Base-by-base conservation (phyloP, 2,888 invertebrate genomes). In the Corbicula japonica region DNA sequence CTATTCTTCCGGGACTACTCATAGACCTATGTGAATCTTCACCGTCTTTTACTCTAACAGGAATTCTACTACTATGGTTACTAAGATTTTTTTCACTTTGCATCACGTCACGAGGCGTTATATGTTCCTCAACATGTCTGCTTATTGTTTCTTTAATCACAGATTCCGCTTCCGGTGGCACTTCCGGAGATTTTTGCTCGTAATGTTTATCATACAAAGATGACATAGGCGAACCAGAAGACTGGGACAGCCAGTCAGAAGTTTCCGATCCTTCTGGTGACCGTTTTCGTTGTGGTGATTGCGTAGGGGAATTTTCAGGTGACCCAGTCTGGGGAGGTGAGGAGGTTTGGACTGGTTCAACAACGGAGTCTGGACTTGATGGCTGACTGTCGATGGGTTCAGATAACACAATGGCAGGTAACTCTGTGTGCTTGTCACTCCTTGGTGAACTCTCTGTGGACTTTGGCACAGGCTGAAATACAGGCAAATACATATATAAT, bases 101-200 rank as follows among this genome's bases (percentile, higher is more conserved):
- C 76, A 74, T 83, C n/a, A 74, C 84, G 34, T 75, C 81, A 32
- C 58, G 46, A 15, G 69, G 56, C 38, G 76, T 76, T 61, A 87
- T 74, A 71, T 87, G 86, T 60, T 86, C 85, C 34, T 76, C 81
- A 18, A 88, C 84, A 60, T 83, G 80, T 54, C 86, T 82, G 63
- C 84, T 88, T 56, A 88, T 88, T 6, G 87, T 88, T 61, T 87
- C 81, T 50, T 83, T 78, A 54, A 87, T 69, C 35, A 87, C 68
- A 66, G 61, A 80, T 52, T 89, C 86, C 3, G 81, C 80, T 50
- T 82, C 84, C 12, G 74, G 71, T 15, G 62, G 34, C 26, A 76
- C 66, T 23, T 76, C 72, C 2, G 76, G 74, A 35, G 52, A 48
- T 63, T 72, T 73, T 30, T 44, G 72, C 52, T 73, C 83, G 50